These are phyloP conservation scores for Cetonia aurata DNA, from an alignment of 2,888 invertebrate genomes.

Conservation along the genomic window DNA sequence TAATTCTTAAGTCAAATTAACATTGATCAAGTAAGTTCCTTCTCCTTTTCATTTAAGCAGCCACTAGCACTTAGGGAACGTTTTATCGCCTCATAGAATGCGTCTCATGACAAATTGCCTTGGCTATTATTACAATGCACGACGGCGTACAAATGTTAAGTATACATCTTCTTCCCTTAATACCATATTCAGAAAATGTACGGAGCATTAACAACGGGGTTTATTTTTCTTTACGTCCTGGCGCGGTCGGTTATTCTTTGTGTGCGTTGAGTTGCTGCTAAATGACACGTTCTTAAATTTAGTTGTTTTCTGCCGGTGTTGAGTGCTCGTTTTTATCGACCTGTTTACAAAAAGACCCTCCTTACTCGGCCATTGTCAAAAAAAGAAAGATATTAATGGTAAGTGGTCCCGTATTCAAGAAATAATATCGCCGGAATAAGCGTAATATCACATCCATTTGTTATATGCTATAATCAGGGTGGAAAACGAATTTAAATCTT, in stretches of 20 bases:
- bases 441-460: neutral
- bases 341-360: constrained; percentile 41
- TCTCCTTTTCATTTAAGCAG: constrained; percentile 19
- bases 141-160: constrained; percentile 30
- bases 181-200: constrained; percentile 32
- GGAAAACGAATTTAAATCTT: no score
- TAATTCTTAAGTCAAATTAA: constrained; percentile 29
- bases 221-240: constrained; percentile 33
- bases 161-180: constrained; percentile 34
- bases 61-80: constrained; percentile 16
- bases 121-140: constrained; percentile 29
- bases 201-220: constrained; percentile 24
- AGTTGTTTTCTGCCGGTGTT: constrained; percentile 39
- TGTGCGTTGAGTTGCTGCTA: constrained; percentile 28
- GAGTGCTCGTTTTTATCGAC: constrained; percentile 39
- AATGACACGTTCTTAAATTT: constrained; percentile 41
- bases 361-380: constrained; percentile 34
- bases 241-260: constrained; percentile 32
- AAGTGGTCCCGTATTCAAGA: constrained; percentile 12
- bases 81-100: constrained; percentile 20
- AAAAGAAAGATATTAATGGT: constrained; percentile 35
- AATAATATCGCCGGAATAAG: constrained; percentile 7
- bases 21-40: constrained; percentile 15
- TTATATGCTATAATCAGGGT: neutral
- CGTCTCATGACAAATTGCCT: constrained; percentile 36